phyloP scores from a whole-genome alignment of 2,888 invertebrate genomes.

The Esperia sulphurella region DNA sequence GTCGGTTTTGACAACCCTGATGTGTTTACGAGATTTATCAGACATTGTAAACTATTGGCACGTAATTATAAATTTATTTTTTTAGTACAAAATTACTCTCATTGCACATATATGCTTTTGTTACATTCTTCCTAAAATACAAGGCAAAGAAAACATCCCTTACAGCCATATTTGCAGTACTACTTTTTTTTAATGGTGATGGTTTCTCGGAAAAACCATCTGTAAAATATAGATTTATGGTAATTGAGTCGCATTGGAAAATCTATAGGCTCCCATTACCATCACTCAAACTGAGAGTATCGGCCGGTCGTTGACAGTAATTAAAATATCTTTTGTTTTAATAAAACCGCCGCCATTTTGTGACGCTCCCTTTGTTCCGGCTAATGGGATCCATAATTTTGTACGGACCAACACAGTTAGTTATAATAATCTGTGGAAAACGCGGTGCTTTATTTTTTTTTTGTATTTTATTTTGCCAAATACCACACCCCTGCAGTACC shows the following conservation, averaged over 20 bases:
- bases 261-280: conserved; percentile 10
- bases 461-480: neutral
- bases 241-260: neutral
- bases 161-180: too few species aligned
- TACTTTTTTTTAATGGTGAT: too few species aligned
- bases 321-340: conserved; percentile 19
- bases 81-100: too few species aligned
- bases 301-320: conserved; percentile 7
- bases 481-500: neutral
- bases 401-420: conserved; percentile 6
- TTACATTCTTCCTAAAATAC: too few species aligned
- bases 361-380: conserved; percentile 11
- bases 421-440: neutral
- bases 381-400: conserved; percentile 16
- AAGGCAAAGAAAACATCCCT: too few species aligned
- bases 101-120: too few species aligned
- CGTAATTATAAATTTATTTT: too few species aligned
- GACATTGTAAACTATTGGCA: too few species aligned
- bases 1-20: too few species aligned
- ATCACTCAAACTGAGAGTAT: conserved; percentile 10
- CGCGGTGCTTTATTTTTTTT: neutral
- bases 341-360: conserved; percentile 14
- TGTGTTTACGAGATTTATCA: too few species aligned
- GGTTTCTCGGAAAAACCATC: too few species aligned
- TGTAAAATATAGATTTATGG: neutral